phyloP scores from a whole-genome alignment of 2,797 vertebrate species.

The Streptopelia turtur region DNA sequence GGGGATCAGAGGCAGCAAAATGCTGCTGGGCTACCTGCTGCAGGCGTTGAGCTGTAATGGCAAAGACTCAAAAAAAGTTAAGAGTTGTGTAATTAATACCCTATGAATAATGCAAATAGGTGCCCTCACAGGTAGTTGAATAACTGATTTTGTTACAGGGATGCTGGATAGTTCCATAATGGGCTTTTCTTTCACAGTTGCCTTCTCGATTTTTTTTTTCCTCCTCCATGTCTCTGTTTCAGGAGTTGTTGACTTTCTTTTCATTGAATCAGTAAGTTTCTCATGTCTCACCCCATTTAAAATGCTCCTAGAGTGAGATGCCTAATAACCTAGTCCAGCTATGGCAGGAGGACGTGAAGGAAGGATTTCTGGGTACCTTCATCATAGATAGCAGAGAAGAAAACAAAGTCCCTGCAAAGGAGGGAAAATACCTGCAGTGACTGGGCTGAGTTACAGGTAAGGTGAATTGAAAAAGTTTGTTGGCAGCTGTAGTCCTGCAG shows the following conservation, averaged over 20 bases:
- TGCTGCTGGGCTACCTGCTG: neutral
- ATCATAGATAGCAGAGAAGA: neutral
- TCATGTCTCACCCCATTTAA: fast-evolving
- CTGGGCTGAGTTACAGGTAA: neutral
- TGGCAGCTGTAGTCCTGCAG: neutral
- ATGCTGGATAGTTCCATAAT: neutral
- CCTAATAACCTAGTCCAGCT: neutral
- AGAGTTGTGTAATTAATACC: conserved; percentile 25
- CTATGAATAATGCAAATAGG: conserved; percentile 47
- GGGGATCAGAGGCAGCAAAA: neutral
- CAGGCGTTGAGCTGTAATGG: conserved; percentile 34
- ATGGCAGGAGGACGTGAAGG: neutral
- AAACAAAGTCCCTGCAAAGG: neutral
- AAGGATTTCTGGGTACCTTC: neutral
- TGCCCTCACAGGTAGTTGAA: conserved; percentile 36
- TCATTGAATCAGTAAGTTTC: neutral
- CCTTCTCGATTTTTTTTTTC: neutral
- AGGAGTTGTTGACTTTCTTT: neutral
- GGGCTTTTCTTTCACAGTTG: neutral
- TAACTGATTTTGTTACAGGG: conserved; percentile 34
- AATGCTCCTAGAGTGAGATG: neutral
- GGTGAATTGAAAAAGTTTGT: neutral
- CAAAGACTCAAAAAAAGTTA: neutral
- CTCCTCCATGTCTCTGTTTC: neutral
- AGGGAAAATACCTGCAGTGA: neutral